Percentiles rank a stretch among this genome's conserved stretches.
Evolutionary conservation across 35 echinoderm and acorn worm species (phyloP).

Genomic region (Amphiura filiformis): DNA sequence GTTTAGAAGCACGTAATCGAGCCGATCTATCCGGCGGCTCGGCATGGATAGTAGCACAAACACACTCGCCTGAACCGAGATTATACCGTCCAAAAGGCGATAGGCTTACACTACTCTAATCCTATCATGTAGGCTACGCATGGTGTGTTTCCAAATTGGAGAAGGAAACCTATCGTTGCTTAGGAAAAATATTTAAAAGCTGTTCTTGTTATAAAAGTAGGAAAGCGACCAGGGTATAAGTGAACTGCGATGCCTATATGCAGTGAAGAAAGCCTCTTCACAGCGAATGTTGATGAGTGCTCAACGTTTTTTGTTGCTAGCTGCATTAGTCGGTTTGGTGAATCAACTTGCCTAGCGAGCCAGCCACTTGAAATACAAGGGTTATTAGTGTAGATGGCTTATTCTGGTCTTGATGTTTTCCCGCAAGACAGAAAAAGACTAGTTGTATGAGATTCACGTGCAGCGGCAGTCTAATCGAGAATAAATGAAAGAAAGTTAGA

Average conservation of each 20-base stretch:
- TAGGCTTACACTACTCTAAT: neutral
- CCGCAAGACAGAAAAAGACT: neutral
- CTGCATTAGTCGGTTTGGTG: neutral
- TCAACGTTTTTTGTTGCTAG: neutral
- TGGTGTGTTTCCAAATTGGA: neutral
- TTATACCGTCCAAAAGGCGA: slow-evolving; percentile 12
- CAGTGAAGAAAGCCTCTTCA: neutral
- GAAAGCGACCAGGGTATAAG: neutral
- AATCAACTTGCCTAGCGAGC: slow-evolving; percentile 7
- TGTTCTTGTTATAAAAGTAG: neutral
- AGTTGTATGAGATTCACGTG: neutral
- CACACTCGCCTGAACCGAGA: slow-evolving; percentile 5
- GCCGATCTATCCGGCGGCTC: neutral
- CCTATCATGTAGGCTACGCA: neutral
- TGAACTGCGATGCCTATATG: neutral
- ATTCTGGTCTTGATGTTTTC: slow-evolving; percentile 5
- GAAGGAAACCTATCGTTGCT: slow-evolving; percentile 10
- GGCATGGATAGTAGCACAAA: neutral
- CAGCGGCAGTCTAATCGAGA: neutral
- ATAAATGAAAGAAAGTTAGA: neutral
- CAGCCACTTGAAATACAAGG: neutral
- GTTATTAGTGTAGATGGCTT: slow-evolving; percentile 5
- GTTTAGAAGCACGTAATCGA: slow-evolving; percentile 1
- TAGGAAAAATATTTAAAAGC: slow-evolving; percentile 11
- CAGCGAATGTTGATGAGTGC: slow-evolving; percentile 1